Base-by-base conservation (phyloP, 1,140 invertebrate genomes). In the Paraescarpia echinospica region DNA sequence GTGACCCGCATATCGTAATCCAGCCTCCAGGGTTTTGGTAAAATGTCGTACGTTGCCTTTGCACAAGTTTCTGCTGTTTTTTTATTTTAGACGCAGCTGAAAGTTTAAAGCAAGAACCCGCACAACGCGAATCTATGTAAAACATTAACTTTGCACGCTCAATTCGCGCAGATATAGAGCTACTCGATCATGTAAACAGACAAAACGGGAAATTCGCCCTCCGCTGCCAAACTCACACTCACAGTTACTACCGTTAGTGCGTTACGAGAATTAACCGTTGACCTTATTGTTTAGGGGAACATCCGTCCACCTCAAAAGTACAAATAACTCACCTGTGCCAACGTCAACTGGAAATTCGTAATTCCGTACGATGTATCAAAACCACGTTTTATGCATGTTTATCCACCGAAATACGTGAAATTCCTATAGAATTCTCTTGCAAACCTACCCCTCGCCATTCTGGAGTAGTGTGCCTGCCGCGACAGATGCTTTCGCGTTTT, bases 401-500 rank as follows among this genome's bases (percentile, higher is more conserved):
- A 77, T 77, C 59, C 59, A 77, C 27, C 59, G 59, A 77, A 77
- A 77, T 77, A 77, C 59, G 59, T 77, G 59, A 77, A 77, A 77
- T 77, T 77, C 59, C 59, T 12, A 77, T 77, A 77, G 59, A 77
- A 77, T 77, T 77, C 59, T 27, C 59, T 77, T 77, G 59, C 59
- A 77, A 77, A 77, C 59, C 59, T 77, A 77, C 59, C 59, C 59
- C 59, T 77, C 59, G 59, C 59, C 59, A 77, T 77, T 77, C 59
- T 77, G 59, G 59, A 77, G 59, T 77, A 77, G 59, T 77, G 27
- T 77, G 59, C 59, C 59, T 77, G 12, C 59, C 59, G 27, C 59
- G 59, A 77, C 59, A 77, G 59, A 77, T 77, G 59, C 59, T 77
- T 77, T 77, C 59, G 59, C 59, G 59, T 77, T 77, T 77, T 77